Percentiles rank a stretch among this genome's conserved stretches.
phyloP scores from a whole-genome alignment of 2,113 vertebrate species.

The Pavo muticus region DNA sequence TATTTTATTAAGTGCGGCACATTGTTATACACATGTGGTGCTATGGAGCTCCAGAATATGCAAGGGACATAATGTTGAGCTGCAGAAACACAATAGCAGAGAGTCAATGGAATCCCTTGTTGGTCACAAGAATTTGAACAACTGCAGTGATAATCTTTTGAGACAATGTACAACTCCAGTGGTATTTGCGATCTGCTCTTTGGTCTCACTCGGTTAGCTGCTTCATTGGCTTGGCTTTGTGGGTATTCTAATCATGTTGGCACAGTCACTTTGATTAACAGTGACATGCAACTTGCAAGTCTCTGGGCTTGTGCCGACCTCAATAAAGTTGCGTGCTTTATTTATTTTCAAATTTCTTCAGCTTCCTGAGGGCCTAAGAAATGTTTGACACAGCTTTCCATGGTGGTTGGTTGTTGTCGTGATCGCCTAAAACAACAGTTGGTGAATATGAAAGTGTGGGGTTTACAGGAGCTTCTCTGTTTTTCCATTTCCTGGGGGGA shows the following conservation, averaged over 20 bases:
- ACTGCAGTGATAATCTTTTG: slow-evolving; percentile 66
- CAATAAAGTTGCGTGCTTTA: slow-evolving; percentile 62
- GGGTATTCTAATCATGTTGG: slow-evolving; percentile 69
- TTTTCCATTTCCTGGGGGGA: neutral
- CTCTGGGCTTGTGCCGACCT: slow-evolving; percentile 59
- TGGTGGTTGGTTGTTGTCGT: neutral
- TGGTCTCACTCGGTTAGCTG: slow-evolving; percentile 62
- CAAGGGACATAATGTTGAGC: slow-evolving; percentile 50
- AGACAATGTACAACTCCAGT: slow-evolving; percentile 70
- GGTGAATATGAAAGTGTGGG: neutral
- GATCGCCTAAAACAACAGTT: too few relatives aligned
- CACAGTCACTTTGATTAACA: slow-evolving; percentile 75
- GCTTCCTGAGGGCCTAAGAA: slow-evolving; percentile 25
- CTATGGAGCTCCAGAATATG: slow-evolving; percentile 41
- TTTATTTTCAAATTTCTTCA: slow-evolving; percentile 12
- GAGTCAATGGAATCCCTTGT: slow-evolving; percentile 56
- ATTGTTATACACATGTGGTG: slow-evolving; percentile 65
- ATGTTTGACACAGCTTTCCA: neutral
- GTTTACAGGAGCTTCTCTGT: neutral
- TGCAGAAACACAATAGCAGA: slow-evolving; percentile 62
- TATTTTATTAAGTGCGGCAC: slow-evolving; percentile 59
- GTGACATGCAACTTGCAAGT: slow-evolving; percentile 46
- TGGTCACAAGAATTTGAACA: slow-evolving; percentile 51
- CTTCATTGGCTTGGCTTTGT: slow-evolving; percentile 60
- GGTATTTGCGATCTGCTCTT: slow-evolving; percentile 58